Evolutionary conservation across 2,888 invertebrate genomes (phyloP).

Genomic region (Neria commutata): DNA sequence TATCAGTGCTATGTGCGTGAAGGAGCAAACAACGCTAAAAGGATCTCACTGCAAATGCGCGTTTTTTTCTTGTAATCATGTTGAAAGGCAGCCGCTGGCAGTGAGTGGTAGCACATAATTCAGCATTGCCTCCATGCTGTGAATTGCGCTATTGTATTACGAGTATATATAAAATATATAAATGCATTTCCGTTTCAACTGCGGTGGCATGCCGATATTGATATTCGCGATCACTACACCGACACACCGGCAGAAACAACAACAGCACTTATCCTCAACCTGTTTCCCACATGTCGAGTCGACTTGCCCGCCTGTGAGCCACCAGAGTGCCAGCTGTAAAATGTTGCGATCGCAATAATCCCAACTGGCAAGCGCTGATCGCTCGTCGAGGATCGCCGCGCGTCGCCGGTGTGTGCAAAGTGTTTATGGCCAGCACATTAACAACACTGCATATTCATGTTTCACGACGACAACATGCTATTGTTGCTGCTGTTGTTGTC

Average conservation of each 20-base stretch:
- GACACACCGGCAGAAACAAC: slow-evolving; percentile 21
- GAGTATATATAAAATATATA: background rate
- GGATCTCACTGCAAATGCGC: too few relatives aligned
- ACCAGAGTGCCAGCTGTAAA: slow-evolving; percentile 37
- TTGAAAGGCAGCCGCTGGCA: too few relatives aligned
- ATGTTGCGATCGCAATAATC: background rate
- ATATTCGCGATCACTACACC: slow-evolving; percentile 22
- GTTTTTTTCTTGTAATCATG: too few relatives aligned
- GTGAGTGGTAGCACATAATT: too few relatives aligned
- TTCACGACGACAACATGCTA: slow-evolving; percentile 43
- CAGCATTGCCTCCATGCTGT: too few relatives aligned
- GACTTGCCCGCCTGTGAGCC: too few relatives aligned
- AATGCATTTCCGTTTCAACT: too few relatives aligned
- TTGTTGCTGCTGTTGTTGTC: slow-evolving; percentile 7
- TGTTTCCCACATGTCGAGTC: slow-evolving; percentile 12
- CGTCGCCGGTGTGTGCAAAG: slow-evolving; percentile 37
- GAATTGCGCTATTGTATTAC: too few relatives aligned
- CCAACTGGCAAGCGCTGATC: background rate
- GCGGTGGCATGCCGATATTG: slow-evolving; percentile 34
- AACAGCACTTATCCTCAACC: slow-evolving; percentile 17
- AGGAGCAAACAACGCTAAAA: too few relatives aligned
- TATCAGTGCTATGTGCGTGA: too few relatives aligned
- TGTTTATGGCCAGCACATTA: slow-evolving; percentile 57
- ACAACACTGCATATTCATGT: slow-evolving; percentile 59
- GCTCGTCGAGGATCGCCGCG: background rate